phyloP scores from a whole-genome alignment of 2,888 invertebrate species.

The Chesias legatella region DNA sequence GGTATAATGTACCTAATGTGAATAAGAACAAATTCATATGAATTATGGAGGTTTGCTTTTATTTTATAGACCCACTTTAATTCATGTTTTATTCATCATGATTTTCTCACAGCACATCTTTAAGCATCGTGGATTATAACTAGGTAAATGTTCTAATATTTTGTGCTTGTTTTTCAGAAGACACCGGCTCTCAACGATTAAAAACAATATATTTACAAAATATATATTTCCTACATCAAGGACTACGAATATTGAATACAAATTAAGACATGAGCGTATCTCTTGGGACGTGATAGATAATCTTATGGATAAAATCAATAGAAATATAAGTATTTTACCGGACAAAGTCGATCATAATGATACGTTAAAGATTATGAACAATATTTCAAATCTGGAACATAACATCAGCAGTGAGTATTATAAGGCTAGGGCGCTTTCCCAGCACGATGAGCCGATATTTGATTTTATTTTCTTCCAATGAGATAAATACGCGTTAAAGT shows the following conservation, averaged over 20 bases:
- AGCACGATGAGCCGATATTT: too few relatives aligned
- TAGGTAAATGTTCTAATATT: too few relatives aligned
- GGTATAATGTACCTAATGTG: too few relatives aligned
- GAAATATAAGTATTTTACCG: slow-evolving; percentile 17
- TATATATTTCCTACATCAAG: slow-evolving; percentile 23
- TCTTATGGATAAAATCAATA: slow-evolving; percentile 40
- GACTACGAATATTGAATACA: slow-evolving; percentile 1
- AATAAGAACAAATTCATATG: too few relatives aligned
- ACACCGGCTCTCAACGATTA: slow-evolving; percentile 3
- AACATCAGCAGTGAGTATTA: slow-evolving; percentile 45
- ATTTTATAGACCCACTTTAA: too few relatives aligned
- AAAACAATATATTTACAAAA: slow-evolving; percentile 11
- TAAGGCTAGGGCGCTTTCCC: neutral
- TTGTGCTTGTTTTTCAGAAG: neutral
- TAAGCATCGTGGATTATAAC: too few relatives aligned
- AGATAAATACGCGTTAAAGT: too few relatives aligned
- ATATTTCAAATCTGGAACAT: slow-evolving; percentile 36
- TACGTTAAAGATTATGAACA: slow-evolving; percentile 28
- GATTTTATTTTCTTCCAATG: slow-evolving; percentile 14
- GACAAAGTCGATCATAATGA: neutral
- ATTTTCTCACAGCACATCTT: too few relatives aligned
- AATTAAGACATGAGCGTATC: slow-evolving; percentile 10
- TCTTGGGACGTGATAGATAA: slow-evolving; percentile 40
- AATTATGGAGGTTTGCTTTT: too few relatives aligned
- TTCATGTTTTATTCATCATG: too few relatives aligned